phyloP scores from a whole-genome alignment of 2,888 invertebrate genomes.

The Ryuthela nishihirai region DNA sequence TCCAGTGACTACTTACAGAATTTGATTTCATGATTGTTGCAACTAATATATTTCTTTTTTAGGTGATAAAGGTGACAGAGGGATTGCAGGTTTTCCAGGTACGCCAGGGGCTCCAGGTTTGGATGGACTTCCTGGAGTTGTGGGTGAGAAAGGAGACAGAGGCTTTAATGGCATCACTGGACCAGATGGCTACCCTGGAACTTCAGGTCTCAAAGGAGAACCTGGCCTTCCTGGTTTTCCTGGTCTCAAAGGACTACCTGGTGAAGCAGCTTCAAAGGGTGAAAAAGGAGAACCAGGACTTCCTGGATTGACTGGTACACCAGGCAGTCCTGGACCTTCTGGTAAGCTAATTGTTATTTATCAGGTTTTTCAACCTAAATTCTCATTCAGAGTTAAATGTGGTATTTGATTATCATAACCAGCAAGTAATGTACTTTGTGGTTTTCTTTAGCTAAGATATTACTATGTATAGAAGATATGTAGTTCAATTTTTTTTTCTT shows the following conservation, averaged over 20 bases:
- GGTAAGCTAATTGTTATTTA: conserved; percentile 17
- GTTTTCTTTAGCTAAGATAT: no score
- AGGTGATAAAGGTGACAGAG: conserved; percentile 34
- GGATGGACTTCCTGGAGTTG: conserved; percentile 66
- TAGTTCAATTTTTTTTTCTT: no score
- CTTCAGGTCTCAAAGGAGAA: conserved; percentile 57
- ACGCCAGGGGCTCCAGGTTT: conserved; percentile 58
- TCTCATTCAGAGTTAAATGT: no score
- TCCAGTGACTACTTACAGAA: no score
- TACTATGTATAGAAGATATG: no score
- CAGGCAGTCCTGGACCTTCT: conserved; percentile 31
- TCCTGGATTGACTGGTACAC: conserved; percentile 27
- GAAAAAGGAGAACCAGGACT: conserved; percentile 33
- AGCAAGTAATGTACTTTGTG: no score
- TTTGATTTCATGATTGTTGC: no score
- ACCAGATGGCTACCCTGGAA: conserved; percentile 28
- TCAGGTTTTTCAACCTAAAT: no score
- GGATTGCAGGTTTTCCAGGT: conserved; percentile 36
- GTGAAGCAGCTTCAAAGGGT: conserved; percentile 36
- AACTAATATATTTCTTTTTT: not conserved
- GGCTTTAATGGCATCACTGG: conserved; percentile 27
- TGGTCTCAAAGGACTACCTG: conserved; percentile 31
- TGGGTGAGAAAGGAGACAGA: conserved; percentile 32
- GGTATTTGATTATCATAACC: no score
- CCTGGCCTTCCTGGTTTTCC: conserved; percentile 62